Conservation (phyloP, 64 coral and sea anemone genomes). For the Trachythela sp. region DNA sequence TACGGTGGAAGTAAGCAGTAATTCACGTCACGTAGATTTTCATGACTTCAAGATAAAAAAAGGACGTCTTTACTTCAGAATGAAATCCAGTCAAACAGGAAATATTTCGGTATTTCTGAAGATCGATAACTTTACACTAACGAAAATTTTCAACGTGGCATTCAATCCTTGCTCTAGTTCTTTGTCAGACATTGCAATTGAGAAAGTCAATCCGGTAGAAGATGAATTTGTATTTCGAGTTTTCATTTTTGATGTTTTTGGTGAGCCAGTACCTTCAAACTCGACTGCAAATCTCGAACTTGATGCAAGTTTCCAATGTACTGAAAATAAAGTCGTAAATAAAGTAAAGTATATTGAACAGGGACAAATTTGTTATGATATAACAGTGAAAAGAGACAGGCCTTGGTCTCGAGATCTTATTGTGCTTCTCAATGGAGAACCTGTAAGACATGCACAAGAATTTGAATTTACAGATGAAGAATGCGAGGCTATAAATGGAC, state of each 20-base stretch:
- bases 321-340: not conserved
- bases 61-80: not conserved
- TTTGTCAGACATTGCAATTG: not conserved
- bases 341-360: not conserved
- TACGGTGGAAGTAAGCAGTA: not conserved
- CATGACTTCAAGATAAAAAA: not conserved
- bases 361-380: not conserved
- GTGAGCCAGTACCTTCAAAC: not conserved
- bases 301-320: not conserved
- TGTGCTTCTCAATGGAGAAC: not conserved
- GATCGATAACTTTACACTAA: not conserved
- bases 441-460: not conserved
- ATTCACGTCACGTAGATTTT: not conserved
- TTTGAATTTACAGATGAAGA: conserved; percentile 1
- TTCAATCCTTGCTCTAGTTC: not conserved
- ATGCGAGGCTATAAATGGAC: not conserved
- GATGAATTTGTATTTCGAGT: not conserved
- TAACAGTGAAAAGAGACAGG: not conserved
- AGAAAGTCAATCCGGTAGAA: not conserved
- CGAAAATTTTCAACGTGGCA: not conserved
- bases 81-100: not conserved
- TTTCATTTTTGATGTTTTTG: not conserved
- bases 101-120: not conserved
- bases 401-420: not conserved
- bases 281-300: not conserved